Evolutionary conservation across 2,888 invertebrate genomes (phyloP), one percentile per base, ranked within the genome.

Genomic region (Mellilla xanthometata): DNA sequence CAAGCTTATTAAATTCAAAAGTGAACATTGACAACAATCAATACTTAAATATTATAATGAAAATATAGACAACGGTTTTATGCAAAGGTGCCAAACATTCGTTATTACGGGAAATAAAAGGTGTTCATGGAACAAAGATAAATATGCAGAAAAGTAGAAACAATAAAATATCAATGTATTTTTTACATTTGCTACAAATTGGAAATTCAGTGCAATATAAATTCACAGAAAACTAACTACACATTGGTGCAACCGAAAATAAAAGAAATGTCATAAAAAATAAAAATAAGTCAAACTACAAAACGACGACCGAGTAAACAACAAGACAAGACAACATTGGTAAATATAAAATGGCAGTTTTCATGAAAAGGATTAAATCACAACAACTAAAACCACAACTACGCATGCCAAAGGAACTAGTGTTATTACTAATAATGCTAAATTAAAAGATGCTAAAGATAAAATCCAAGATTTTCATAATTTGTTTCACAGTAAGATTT

Each of bases 291-390:
- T 19, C 30, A 51, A 11, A 31, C 12, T 11, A 48, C 11, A 15
- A 11, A 35, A 46, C 10, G 59, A 58, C 58, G 56, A 60, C 52
- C 57, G 60, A 65, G 59, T 58, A 19, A 40, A 44, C 8, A 24
- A 7, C 24, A 32, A 56, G 40, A 51, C 35, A 59, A 50, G 41
- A 32, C 29, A 51, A 58, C 39, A 38, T 52, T 48, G 35, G 52
- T 51, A 58, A 49, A 53, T 62, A 63, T 39, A 61, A 58, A 58
- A 68, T 65, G 72, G 71, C 72, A 71, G 72, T 68, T 33, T 40
- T 47, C 38, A 30, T 22, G 28, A 34, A 40, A 28, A 29, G 24
- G 40, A 49, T 51, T 50, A 49, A 49, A 59, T 64, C 64, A 72
- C 71, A 65, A 60, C 61, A 60, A 65, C 42, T 28, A 19, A 50